phyloP scores from a whole-genome alignment of 2,888 invertebrate species.

The Coelinius sp. region DNA sequence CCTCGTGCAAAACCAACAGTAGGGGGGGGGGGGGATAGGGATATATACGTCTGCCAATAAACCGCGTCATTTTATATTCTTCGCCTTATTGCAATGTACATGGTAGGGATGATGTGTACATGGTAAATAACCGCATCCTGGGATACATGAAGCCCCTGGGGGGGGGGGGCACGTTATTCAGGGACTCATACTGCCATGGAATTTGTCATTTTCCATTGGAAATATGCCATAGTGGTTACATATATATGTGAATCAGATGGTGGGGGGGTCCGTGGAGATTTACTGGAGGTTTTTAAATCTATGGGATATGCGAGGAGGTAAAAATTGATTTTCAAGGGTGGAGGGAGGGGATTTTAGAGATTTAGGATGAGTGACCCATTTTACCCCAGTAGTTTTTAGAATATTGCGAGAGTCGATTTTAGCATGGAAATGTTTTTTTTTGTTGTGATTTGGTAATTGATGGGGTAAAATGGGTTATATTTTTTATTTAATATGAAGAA shows the following conservation, averaged over 20 bases:
- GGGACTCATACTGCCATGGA: conserved; percentile 3
- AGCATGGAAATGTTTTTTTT: too few relatives aligned
- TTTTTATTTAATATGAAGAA: too few relatives aligned
- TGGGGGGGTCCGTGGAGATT: background rate
- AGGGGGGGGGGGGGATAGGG: background rate
- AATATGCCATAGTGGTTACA: background rate
- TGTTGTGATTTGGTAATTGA: too few relatives aligned
- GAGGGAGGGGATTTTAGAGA: too few relatives aligned
- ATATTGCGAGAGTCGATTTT: too few relatives aligned
- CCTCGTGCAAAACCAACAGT: background rate
- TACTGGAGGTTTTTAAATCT: background rate
- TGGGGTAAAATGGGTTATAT: too few relatives aligned
- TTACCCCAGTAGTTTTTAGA: too few relatives aligned
- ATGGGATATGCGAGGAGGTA: too few relatives aligned
- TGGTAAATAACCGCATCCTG: conserved; percentile 12
- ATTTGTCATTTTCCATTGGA: conserved; percentile 12
- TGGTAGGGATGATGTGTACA: background rate
- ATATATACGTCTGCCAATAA: conserved; percentile 1
- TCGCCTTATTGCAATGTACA: conserved; percentile 10
- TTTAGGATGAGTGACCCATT: too few relatives aligned
- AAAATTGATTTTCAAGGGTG: too few relatives aligned
- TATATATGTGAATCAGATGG: background rate
- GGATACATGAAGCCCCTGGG: background rate
- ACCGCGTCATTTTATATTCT: conserved; percentile 22
- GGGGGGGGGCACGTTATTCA: background rate